Base-by-base conservation (phyloP, 2,113 vertebrate genomes). In the Actinemys pallida region DNA sequence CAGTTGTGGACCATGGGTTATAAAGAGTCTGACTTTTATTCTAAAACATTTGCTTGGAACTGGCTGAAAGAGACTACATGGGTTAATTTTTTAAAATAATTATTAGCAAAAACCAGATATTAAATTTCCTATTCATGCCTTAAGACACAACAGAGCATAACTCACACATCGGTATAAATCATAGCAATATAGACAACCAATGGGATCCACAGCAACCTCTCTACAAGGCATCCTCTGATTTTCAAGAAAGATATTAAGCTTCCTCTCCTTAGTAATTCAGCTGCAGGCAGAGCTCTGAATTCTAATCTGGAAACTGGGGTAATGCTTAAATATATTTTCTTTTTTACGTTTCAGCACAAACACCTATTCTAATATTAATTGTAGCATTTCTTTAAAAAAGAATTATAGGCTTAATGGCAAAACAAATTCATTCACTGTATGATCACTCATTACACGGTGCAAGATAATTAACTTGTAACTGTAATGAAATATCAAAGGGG, bases 281-380 rank as follows among this genome's bases (percentile, higher is more conserved):
- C 39, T 56, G 27, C 78, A 88, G 78, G 47, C 4, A 79, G 5
- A 94, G 47, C 39, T 91, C 83, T 90, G 88, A 95, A 83, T 5
- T 39, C 65, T 91, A 91, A 85, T 54, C 52, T 95, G 72, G 62
- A 93, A 94, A 62, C 22, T 10, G 17, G 56, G 50, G 52, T 16
- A 16, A 53, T 12, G 27, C 25, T 31, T 42, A 62, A 12, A 54
- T 53, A 8, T 56, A 14, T n/a, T 53, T 69, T 11, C 19, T 20
- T 25, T 27, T n/a, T 16, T 39, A 83, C 45, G 7, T 72, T 83
- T 31, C 16, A 49, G 56, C 31, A 42, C 29, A 89, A 76, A n/a
- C 69, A 83, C 14, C 35, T 89, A 54, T 42, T 54, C 22, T 20
- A 14, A 53, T 49, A 76, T 83, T 83, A 83, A 59, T 59, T 53